These are phyloP conservation scores for Drosophila nigritarsus DNA, from an alignment of 2,888 invertebrate species.

Conservation along the genomic window DNA sequence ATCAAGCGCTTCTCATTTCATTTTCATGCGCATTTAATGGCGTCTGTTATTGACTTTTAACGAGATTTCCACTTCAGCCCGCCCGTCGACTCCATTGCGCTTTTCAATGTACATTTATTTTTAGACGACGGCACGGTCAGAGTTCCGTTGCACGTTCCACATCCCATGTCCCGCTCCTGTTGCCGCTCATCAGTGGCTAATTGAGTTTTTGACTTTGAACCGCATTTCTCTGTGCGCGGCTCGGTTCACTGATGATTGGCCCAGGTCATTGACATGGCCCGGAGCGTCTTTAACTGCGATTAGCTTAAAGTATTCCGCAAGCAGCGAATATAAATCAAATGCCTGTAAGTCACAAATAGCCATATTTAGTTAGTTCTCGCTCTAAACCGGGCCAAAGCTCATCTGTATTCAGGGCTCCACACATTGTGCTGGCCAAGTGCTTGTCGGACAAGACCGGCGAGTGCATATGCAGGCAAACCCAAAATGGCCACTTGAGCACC, in stretches of 20 bases:
- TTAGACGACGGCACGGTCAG: constrained; percentile 33
- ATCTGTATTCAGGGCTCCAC: constrained; percentile 73
- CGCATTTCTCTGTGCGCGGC: constrained; percentile 22
- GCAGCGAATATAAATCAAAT: constrained; percentile 63
- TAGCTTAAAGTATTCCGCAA: constrained; percentile 37
- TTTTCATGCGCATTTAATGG: constrained; percentile 80
- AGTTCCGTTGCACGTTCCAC: constrained; percentile 18
- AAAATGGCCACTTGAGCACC: constrained; percentile 79
- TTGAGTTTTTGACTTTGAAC: constrained; percentile 80
- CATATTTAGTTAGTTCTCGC: constrained; percentile 46
- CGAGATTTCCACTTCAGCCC: constrained; percentile 73
- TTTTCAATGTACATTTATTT: constrained; percentile 48
- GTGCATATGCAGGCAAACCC: constrained; percentile 53
- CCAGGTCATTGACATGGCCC: constrained; percentile 64
- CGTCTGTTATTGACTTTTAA: constrained; percentile 81
- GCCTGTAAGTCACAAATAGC: constrained; percentile 40
- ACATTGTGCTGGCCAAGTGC: constrained; percentile 61
- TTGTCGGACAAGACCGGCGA: constrained; percentile 69
- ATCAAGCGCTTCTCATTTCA: constrained; percentile 70
- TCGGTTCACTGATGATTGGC: constrained; percentile 30
- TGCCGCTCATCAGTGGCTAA: constrained; percentile 51
- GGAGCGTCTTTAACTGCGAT: constrained; percentile 38
- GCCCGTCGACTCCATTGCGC: constrained; percentile 48
- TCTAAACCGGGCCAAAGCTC: constrained; percentile 55
- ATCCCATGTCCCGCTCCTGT: constrained; percentile 7